Percentiles rank a stretch among this genome's conserved stretches.
Conservation (phyloP, 2,113 vertebrate genomes). For the Donacobius atricapilla region DNA sequence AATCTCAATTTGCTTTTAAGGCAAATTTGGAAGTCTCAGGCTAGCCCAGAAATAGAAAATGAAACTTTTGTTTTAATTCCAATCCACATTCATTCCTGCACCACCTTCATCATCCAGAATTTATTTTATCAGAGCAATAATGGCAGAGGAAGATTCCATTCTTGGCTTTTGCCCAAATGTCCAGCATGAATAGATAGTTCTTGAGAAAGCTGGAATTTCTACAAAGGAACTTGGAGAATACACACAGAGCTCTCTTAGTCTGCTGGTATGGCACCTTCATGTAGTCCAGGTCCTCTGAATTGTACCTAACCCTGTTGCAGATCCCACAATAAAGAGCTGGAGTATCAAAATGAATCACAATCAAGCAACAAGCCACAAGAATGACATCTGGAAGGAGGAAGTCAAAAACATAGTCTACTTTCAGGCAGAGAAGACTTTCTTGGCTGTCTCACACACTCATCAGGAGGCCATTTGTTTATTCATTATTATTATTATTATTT, state of each 20-base stretch:
- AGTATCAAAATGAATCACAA: background rate
- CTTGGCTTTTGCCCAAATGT: background rate
- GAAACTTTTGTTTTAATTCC: background rate
- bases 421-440: background rate
- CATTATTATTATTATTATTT: conserved; percentile 38
- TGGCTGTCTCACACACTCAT: background rate
- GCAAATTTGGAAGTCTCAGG: background rate
- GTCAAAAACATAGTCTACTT: background rate
- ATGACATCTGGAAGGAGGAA: background rate
- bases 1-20: background rate
- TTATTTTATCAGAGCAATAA: background rate
- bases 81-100: background rate
- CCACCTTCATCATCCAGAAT: background rate
- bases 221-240: background rate
- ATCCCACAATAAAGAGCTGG: background rate
- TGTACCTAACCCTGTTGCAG: background rate
- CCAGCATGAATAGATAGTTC: background rate
- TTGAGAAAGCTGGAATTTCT: background rate
- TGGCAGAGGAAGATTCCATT: background rate
- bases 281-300: background rate
- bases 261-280: background rate
- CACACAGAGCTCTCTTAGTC: background rate
- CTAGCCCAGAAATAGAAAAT: background rate
- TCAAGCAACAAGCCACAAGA: background rate
- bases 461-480: conserved; percentile 12